Evolutionary conservation across 2,797 vertebrate species (phyloP).

Genomic region (Morelia viridis): DNA sequence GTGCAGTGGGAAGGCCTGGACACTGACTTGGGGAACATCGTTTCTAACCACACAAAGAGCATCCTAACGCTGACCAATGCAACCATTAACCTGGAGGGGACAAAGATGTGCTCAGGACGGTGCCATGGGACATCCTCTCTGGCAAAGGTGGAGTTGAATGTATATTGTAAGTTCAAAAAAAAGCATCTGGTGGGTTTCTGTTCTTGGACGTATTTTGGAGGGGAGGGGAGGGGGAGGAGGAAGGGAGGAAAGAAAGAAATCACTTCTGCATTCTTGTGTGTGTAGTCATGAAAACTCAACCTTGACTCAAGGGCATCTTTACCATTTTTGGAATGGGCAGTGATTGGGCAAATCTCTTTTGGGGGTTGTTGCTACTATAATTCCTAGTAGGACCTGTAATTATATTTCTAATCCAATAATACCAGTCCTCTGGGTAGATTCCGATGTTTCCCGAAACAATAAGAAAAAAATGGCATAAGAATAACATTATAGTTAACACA

Average conservation of each 20-base stretch:
- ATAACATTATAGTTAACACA: not conserved
- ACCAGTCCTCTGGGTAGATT: not conserved
- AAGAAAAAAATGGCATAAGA: not conserved
- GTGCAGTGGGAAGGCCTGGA: constrained; percentile 76
- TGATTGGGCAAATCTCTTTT: not conserved
- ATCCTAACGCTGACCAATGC: constrained; percentile 57
- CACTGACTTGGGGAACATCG: constrained; percentile 60
- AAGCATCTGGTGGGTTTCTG: not conserved
- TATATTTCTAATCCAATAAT: not conserved
- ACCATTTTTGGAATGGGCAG: not conserved
- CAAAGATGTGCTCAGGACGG: constrained; percentile 61
- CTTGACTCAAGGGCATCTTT: not conserved
- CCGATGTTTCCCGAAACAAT: not conserved
- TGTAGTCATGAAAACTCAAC: not conserved
- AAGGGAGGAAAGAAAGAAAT: not conserved
- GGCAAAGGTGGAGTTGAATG: not conserved
- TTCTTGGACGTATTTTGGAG: not conserved
- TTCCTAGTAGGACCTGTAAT: not conserved
- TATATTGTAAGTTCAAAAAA: constrained; percentile 66
- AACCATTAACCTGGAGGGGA: constrained; percentile 30
- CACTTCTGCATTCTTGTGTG: not conserved
- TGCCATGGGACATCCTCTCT: constrained; percentile 39
- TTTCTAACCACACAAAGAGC: constrained; percentile 56
- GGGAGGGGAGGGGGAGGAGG: not conserved
- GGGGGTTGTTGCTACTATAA: not conserved